Conservation (phyloP, 2,113 vertebrate genomes). For the Emydocephalus ijimae region DNA sequence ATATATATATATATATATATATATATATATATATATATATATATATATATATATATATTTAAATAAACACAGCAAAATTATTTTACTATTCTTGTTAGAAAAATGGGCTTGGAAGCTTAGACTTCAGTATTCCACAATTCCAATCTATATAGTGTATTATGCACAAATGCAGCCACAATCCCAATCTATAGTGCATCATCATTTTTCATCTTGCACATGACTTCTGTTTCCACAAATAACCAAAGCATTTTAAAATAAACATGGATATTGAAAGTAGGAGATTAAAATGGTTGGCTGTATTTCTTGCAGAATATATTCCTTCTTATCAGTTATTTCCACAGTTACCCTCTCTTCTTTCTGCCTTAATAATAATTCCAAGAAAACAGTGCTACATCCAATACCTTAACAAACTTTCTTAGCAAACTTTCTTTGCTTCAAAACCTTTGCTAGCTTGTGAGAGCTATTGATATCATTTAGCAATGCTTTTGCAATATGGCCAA, state of each 20-base stretch:
- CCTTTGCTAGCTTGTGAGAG: background rate
- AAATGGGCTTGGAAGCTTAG: background rate
- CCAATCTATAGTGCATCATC: background rate
- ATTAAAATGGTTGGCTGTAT: background rate
- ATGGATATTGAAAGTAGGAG: background rate
- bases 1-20: no score
- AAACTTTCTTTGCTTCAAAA: no score
- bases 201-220: no score
- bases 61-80: no score
- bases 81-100: background rate
- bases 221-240: background rate
- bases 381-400: background rate
- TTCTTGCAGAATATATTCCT: background rate
- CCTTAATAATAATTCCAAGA: background rate
- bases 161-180: background rate
- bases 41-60: no score
- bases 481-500: background rate
- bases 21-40: no score
- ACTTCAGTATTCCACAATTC: background rate
- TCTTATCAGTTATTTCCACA: background rate
- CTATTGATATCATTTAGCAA: background rate
- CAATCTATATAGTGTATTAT: background rate
- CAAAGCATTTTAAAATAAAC: background rate
- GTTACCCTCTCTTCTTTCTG: background rate
- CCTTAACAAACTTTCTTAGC: background rate